Evolutionary conservation across 2,888 invertebrate genomes (phyloP).

Genomic region (Tanaodytes sp.): DNA sequence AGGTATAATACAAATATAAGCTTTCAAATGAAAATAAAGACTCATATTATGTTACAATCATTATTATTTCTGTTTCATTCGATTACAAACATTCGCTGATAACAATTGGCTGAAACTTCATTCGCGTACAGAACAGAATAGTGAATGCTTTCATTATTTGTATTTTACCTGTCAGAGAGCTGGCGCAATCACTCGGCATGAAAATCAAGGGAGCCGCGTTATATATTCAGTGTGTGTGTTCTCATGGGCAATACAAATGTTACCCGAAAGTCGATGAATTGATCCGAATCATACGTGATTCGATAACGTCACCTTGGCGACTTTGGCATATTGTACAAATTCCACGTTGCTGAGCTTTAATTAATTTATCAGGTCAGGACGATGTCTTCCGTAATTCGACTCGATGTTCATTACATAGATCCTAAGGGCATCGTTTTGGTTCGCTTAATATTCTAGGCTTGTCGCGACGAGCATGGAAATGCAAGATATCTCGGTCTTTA

Average conservation of each 20-base stretch:
- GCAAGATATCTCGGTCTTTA: slow-evolving; percentile 44
- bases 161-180: slow-evolving; percentile 7
- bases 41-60: no score
- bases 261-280: slow-evolving; percentile 30
- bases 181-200: slow-evolving; percentile 25
- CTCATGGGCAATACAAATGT: slow-evolving; percentile 27
- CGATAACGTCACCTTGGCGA: slow-evolving; percentile 31
- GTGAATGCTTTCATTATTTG: slow-evolving; percentile 16
- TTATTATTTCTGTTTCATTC: no score
- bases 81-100: no score
- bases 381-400: slow-evolving; percentile 46
- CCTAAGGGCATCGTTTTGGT: slow-evolving; percentile 52
- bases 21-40: no score
- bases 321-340: slow-evolving; percentile 39
- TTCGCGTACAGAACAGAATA: slow-evolving; percentile 1
- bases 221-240: slow-evolving; percentile 33
- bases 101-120: no score
- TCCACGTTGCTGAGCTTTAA: slow-evolving; percentile 40
- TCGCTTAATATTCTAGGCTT: slow-evolving; percentile 40
- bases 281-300: slow-evolving; percentile 36
- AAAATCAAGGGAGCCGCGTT: slow-evolving; percentile 16
- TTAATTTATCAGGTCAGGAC: slow-evolving; percentile 48
- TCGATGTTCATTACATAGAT: slow-evolving; percentile 45
- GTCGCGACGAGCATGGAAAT: slow-evolving; percentile 26
- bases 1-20: no score